phyloP scores from a whole-genome alignment of 2,888 invertebrate species.

The Pecten maximus region DNA sequence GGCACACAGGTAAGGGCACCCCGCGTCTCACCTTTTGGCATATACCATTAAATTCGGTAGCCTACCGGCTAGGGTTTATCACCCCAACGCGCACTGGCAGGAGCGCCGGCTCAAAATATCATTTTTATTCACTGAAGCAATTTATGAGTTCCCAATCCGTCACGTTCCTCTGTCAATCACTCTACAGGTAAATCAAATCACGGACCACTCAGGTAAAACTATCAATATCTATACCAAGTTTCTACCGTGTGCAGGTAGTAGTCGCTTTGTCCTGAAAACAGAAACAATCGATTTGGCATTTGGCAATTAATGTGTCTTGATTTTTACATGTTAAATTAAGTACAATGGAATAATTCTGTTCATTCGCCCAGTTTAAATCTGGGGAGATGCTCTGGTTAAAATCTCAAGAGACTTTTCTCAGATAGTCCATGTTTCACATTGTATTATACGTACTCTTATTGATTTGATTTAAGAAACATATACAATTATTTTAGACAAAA shows the following conservation, averaged over 20 bases:
- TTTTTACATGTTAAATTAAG: too few species aligned
- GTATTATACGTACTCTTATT: too few species aligned
- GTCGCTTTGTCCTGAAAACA: background rate
- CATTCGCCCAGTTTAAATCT: too few species aligned
- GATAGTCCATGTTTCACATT: too few species aligned
- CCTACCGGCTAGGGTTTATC: background rate
- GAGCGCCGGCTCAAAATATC: background rate
- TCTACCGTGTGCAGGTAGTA: background rate
- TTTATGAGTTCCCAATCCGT: background rate
- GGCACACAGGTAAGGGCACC: background rate
- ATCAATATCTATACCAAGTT: background rate
- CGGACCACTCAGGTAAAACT: background rate
- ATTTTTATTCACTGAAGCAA: slow-evolving; percentile 2
- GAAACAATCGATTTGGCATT: background rate
- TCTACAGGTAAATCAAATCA: background rate
- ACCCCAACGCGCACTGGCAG: background rate
- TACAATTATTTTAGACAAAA: too few species aligned
- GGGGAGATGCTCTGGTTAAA: too few species aligned
- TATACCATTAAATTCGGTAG: slow-evolving; percentile 10
- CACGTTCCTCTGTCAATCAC: background rate
- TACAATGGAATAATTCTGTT: too few species aligned
- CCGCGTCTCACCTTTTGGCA: slow-evolving; percentile 26
- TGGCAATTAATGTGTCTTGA: background rate
- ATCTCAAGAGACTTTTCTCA: too few species aligned
- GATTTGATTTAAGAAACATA: too few species aligned